Conservation (phyloP, 2,113 vertebrate species). For the Climacteris rufus region DNA sequence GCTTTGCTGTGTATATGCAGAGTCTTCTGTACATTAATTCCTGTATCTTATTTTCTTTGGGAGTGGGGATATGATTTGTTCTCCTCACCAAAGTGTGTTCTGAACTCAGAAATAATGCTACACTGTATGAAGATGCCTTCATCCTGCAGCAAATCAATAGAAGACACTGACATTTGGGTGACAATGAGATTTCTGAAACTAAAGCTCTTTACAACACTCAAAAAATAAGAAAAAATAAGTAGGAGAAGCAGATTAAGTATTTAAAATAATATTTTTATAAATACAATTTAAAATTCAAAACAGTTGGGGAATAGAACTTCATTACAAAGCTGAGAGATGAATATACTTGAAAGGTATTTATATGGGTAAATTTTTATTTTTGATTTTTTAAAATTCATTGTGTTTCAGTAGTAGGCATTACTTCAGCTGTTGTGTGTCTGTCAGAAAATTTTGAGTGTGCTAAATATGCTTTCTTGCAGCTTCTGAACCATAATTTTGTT, state of each 20-base stretch:
- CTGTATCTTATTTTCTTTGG: background rate
- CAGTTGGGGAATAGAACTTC: background rate
- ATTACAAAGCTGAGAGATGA: background rate
- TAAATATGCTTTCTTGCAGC: background rate
- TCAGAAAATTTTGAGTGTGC: background rate
- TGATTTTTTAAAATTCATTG: background rate
- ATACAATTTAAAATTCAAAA: background rate
- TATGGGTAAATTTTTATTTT: background rate
- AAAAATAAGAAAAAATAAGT: background rate
- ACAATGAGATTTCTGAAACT: background rate
- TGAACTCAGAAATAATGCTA: background rate
- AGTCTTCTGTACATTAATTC: background rate
- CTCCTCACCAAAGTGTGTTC: background rate
- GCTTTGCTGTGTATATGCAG: background rate
- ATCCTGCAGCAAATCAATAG: background rate
- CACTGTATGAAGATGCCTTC: background rate
- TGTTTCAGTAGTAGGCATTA: background rate
- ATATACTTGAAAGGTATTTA: background rate
- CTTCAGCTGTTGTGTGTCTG: background rate
- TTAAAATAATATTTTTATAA: background rate
- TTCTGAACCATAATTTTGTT: background rate
- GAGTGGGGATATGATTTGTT: background rate
- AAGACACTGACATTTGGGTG: background rate
- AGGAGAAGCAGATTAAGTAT: background rate
- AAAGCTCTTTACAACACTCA: background rate